Conservation (phyloP, 2,888 invertebrate species). For the Dasysyrphus tricinctus region DNA sequence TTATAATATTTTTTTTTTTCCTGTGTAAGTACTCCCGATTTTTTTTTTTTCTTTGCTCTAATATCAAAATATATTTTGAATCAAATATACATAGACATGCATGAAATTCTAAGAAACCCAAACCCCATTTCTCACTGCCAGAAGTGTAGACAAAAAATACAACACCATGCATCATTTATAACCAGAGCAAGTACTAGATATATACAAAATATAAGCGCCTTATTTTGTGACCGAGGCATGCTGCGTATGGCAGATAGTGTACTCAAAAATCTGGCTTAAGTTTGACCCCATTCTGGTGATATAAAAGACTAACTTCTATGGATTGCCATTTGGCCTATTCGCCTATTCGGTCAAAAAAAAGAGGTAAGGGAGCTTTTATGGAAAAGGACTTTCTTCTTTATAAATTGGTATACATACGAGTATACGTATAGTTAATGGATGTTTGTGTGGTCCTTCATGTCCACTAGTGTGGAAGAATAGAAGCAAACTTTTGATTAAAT, state of each 20-base stretch:
- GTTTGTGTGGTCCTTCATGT: slow-evolving; percentile 56
- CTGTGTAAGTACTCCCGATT: slow-evolving; percentile 2
- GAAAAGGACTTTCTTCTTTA: slow-evolving; percentile 45
- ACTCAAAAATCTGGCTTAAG: slow-evolving; percentile 53
- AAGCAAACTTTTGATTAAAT: slow-evolving; percentile 67
- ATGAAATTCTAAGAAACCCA: slow-evolving; percentile 44
- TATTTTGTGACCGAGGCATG: slow-evolving; percentile 62
- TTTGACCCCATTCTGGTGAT: slow-evolving; percentile 28
- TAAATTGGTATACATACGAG: neutral
- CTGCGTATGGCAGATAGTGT: slow-evolving; percentile 69
- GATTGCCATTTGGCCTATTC: slow-evolving; percentile 47
- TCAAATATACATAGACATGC: slow-evolving; percentile 66
- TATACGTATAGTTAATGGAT: slow-evolving; percentile 40
- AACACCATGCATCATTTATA: slow-evolving; percentile 60
- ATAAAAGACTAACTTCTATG: slow-evolving; percentile 21
- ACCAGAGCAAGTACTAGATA: neutral
- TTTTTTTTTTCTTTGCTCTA: neutral
- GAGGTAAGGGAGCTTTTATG: slow-evolving; percentile 9
- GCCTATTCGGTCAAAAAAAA: slow-evolving; percentile 33
- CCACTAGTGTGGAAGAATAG: slow-evolving; percentile 60
- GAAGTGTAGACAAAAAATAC: neutral
- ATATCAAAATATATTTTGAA: slow-evolving; percentile 57
- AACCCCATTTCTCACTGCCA: slow-evolving; percentile 8
- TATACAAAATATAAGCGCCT: slow-evolving; percentile 56
- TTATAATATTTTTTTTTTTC: slow-evolving; percentile 27